Conservation (phyloP, 1,140 invertebrate species). For the Papilio polytes region DNA sequence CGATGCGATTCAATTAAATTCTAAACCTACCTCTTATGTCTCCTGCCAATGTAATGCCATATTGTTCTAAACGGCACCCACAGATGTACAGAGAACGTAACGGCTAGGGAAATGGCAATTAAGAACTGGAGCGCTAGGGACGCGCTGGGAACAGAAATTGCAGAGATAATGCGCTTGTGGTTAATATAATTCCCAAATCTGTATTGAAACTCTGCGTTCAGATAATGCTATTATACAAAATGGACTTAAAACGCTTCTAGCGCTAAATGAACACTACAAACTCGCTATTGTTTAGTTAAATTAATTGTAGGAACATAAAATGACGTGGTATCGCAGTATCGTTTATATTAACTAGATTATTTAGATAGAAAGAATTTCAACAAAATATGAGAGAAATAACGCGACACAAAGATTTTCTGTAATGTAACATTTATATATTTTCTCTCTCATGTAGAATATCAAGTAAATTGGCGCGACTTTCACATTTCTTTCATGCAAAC, state of each 20-base stretch:
- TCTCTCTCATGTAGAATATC: too few species aligned
- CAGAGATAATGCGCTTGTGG: constrained; percentile 39
- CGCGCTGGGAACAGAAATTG: constrained; percentile 51
- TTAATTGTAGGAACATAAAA: constrained; percentile 24
- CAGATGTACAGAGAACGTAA: constrained; percentile 66
- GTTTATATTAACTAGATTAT: background rate
- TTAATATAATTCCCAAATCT: constrained; percentile 40
- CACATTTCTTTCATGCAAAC: too few species aligned
- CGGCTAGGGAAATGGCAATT: constrained; percentile 52
- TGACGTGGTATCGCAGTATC: background rate
- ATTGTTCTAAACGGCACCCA: constrained; percentile 71
- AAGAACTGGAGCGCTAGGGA: constrained; percentile 60
- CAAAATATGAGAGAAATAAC: background rate
- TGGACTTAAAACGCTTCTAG: constrained; percentile 32
- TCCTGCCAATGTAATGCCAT: constrained; percentile 65
- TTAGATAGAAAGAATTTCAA: background rate
- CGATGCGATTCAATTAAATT: background rate
- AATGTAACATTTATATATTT: too few species aligned
- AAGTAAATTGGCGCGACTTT: too few species aligned
- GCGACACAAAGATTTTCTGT: too few species aligned
- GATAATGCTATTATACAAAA: constrained; percentile 31
- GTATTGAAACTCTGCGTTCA: constrained; percentile 30
- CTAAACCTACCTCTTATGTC: constrained; percentile 48
- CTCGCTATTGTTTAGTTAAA: constrained; percentile 15
- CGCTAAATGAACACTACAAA: background rate